phyloP scores from a whole-genome alignment of 2,797 vertebrate genomes.

The Enteromius anoplus region DNA sequence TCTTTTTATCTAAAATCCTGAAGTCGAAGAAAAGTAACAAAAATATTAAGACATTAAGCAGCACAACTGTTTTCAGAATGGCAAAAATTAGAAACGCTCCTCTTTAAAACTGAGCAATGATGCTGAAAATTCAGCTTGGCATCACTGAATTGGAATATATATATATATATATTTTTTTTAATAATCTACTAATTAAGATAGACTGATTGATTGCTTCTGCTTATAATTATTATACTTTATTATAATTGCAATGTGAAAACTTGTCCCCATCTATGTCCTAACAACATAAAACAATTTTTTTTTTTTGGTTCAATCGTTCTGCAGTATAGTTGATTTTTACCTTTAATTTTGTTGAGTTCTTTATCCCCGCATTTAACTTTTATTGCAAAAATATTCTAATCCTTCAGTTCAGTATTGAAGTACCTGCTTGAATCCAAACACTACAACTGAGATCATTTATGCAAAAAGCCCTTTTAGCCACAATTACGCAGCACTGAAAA shows the following conservation, averaged over 20 bases:
- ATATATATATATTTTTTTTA: too few species aligned
- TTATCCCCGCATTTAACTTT: background rate
- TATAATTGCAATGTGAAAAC: too few species aligned
- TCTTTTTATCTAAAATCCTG: background rate
- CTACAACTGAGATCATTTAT: background rate
- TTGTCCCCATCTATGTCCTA: too few species aligned
- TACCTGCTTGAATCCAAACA: background rate
- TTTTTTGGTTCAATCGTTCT: too few species aligned
- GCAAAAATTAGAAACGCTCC: background rate
- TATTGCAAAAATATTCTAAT: background rate
- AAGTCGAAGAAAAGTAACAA: background rate
- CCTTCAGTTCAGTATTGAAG: background rate
- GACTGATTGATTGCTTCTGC: too few species aligned
- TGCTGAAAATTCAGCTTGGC: background rate
- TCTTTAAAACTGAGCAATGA: background rate
- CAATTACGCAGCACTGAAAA: background rate
- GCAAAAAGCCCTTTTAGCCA: background rate
- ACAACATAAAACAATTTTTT: too few species aligned
- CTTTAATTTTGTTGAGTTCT: background rate
- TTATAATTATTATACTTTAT: too few species aligned
- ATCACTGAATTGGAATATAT: background rate
- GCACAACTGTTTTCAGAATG: background rate
- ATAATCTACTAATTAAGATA: too few species aligned
- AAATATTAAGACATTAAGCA: background rate
- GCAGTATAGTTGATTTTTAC: too few species aligned